Evolutionary conservation across 2,888 invertebrate species (phyloP).

Genomic region (Himalopsyche anomala): DNA sequence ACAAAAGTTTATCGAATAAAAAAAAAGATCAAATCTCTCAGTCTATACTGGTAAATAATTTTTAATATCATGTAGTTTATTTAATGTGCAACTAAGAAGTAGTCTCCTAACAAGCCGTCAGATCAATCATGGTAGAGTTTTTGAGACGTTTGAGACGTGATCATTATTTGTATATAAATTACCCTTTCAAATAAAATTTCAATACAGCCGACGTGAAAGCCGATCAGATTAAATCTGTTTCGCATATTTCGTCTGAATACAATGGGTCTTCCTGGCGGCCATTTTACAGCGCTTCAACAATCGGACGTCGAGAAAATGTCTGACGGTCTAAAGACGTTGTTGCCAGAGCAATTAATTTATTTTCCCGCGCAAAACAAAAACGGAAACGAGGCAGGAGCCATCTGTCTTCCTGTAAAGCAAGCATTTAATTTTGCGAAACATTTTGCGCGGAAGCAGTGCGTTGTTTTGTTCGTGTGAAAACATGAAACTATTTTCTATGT

Average conservation of each 20-base stretch:
- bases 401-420: slow-evolving; percentile 21
- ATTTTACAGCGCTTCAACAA: slow-evolving; percentile 7
- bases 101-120: too few relatives aligned
- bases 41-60: too few relatives aligned
- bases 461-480: neutral
- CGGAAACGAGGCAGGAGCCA: slow-evolving; percentile 17
- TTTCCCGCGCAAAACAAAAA: slow-evolving; percentile 27
- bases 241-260: neutral
- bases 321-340: slow-evolving; percentile 30
- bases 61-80: too few relatives aligned
- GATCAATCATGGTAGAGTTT: too few relatives aligned
- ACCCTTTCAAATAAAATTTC: too few relatives aligned
- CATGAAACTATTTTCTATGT: neutral
- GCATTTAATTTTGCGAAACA: slow-evolving; percentile 34
- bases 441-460: slow-evolving; percentile 14
- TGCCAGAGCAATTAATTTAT: slow-evolving; percentile 26
- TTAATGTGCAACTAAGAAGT: too few relatives aligned
- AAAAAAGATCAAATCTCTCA: too few relatives aligned
- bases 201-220: neutral
- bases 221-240: neutral
- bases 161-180: too few relatives aligned
- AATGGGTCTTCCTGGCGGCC: neutral
- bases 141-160: too few relatives aligned
- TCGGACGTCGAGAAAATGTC: slow-evolving; percentile 34
- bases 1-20: too few relatives aligned